phyloP scores from a whole-genome alignment of 37 sponge, comb jelly and placozoan species.

The Aplysina aerophoba region DNA sequence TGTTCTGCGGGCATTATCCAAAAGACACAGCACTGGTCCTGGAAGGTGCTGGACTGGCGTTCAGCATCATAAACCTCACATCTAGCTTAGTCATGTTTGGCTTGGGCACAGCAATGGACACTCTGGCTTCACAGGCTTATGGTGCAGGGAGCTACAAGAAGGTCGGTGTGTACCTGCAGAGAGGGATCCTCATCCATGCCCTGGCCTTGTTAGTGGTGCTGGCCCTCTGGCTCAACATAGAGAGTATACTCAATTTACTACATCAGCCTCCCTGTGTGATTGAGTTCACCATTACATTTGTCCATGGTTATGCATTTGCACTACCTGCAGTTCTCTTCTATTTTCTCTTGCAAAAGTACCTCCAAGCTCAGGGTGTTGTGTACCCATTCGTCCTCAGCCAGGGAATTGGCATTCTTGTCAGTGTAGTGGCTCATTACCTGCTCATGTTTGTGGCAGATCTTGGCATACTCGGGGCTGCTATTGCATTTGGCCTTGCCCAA shows the following conservation, averaged over 20 bases:
- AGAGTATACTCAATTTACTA: conserved; percentile 57
- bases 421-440: conserved; percentile 38
- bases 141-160: conserved; percentile 69
- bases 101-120: conserved; percentile 5
- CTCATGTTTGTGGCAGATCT: conserved; percentile 42
- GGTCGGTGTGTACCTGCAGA: conserved; percentile 63
- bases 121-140: conserved; percentile 53
- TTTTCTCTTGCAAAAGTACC: conserved; percentile 53
- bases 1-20: conserved; percentile 4
- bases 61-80: conserved; percentile 6
- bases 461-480: conserved; percentile 39
- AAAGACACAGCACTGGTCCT: neutral
- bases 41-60: conserved; percentile 8
- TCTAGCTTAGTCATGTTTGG: neutral
- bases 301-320: neutral
- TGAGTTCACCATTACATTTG: conserved; percentile 2
- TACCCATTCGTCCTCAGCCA: conserved; percentile 49
- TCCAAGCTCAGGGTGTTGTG: conserved; percentile 71
- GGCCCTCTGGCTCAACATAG: conserved; percentile 61
- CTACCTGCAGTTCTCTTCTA: conserved; percentile 24
- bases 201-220: conserved; percentile 35
- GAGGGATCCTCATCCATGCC: conserved; percentile 57
- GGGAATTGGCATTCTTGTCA: conserved; percentile 7
- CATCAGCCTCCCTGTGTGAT: conserved; percentile 66
- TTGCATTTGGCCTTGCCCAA: conserved; percentile 22